Evolutionary conservation across 2,888 invertebrate species (phyloP).

Genomic region (Euzetes globulus): DNA sequence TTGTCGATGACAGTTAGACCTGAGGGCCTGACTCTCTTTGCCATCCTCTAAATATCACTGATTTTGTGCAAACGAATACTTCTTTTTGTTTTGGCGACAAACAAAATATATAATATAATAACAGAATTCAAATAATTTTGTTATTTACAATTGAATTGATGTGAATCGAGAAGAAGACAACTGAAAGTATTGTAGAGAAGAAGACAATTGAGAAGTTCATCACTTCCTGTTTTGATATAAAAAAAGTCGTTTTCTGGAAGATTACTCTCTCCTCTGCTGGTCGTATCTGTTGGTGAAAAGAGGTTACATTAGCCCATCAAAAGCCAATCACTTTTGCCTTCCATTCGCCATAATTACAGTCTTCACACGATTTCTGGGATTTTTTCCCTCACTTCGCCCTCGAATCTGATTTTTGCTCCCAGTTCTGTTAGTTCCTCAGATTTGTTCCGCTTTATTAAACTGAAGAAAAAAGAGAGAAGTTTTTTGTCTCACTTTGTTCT

Average conservation of each 20-base stretch:
- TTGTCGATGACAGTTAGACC: too few relatives aligned
- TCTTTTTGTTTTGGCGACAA: too few relatives aligned
- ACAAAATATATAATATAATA: too few relatives aligned
- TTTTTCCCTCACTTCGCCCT: neutral
- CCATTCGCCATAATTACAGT: neutral
- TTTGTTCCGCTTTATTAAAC: constrained; percentile 13
- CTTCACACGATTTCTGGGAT: neutral
- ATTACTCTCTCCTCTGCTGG: neutral
- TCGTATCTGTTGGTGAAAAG: neutral
- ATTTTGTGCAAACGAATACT: too few relatives aligned
- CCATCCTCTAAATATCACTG: too few relatives aligned
- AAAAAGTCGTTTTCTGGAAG: neutral
- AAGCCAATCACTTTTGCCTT: constrained; percentile 3
- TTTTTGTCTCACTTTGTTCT: neutral
- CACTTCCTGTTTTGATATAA: neutral
- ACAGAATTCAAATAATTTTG: too few relatives aligned
- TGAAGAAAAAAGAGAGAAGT: neutral
- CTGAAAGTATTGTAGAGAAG: neutral
- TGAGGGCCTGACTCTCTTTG: too few relatives aligned
- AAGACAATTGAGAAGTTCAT: neutral
- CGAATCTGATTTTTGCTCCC: neutral
- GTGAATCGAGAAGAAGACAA: too few relatives aligned
- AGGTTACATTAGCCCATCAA: neutral
- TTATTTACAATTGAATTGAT: too few relatives aligned
- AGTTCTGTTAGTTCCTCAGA: neutral